Conservation (phyloP, 2,888 invertebrate genomes). For the Oscheius myriophilus region DNA sequence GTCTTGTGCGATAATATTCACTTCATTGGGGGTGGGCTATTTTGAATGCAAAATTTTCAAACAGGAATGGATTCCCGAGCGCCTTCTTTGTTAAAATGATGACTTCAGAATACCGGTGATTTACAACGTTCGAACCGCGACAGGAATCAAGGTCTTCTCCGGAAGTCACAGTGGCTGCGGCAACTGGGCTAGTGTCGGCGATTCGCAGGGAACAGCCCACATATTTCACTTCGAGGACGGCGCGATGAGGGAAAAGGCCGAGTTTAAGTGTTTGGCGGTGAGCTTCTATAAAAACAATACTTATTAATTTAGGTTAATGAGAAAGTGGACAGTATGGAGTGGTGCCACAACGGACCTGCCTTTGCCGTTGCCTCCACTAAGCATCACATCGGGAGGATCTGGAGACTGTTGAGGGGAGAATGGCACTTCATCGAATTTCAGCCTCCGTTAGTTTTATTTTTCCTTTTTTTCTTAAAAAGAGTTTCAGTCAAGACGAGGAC, state of each 20-base stretch:
- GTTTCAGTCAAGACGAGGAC: conserved; percentile 19
- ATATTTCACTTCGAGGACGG: conserved; percentile 27
- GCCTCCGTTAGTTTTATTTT: background rate
- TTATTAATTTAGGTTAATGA: conserved; percentile 74
- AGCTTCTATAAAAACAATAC: background rate
- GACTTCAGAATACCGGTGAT: conserved; percentile 23
- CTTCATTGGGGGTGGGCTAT: no score
- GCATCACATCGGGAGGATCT: conserved; percentile 88
- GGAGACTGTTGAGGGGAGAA: conserved; percentile 79
- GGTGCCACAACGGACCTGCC: conserved; percentile 86
- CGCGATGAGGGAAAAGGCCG: background rate
- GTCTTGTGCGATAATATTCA: no score
- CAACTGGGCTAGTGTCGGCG: conserved; percentile 27
- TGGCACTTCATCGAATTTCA: conserved; percentile 27
- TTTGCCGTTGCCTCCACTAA: conserved; percentile 94
- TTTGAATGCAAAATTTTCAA: no score
- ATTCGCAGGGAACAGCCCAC: conserved; percentile 25
- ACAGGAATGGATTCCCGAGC: no score
- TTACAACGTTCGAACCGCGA: conserved; percentile 25
- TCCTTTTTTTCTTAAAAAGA: background rate
- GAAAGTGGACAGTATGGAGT: conserved; percentile 93
- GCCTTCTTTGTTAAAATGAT: no score
- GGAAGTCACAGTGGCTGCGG: conserved; percentile 32
- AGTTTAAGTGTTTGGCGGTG: conserved; percentile 26
- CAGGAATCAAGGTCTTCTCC: conserved; percentile 23